Percentiles rank a stretch among this genome's conserved stretches.
Evolutionary conservation across 2,113 vertebrate species (phyloP).

Genomic region (Pedetes capensis): DNA sequence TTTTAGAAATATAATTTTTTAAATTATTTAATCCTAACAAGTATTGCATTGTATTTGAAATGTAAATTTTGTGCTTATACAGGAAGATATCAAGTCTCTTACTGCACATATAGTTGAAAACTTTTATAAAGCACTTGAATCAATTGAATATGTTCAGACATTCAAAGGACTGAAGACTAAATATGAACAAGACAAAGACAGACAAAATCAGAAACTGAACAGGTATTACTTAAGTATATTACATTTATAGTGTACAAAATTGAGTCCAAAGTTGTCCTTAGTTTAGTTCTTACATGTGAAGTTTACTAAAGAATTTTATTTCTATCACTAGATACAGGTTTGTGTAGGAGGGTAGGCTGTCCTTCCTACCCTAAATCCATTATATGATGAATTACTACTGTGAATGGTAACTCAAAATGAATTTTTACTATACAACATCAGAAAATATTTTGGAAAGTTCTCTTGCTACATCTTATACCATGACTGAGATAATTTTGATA

Average conservation of each 20-base stretch:
- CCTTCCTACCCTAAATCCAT: background rate
- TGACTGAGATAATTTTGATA: background rate
- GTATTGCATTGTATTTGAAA: conserved; percentile 44
- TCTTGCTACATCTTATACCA: background rate
- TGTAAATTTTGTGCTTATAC: conserved; percentile 75
- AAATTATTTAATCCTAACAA: conserved; percentile 50
- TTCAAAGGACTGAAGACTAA: conserved; percentile 98
- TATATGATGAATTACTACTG: conserved; percentile 15
- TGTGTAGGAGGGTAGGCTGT: background rate
- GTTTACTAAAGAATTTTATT: conserved; percentile 34
- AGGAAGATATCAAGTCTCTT: conserved; percentile 99
- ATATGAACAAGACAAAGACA: conserved; percentile 97
- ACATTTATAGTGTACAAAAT: conserved; percentile 49
- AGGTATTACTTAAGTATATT: conserved; percentile 84
- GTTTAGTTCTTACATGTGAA: conserved; percentile 32
- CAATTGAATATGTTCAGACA: conserved; percentile 98
- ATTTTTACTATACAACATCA: background rate
- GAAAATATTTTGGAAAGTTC: background rate
- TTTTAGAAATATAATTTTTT: conserved; percentile 45
- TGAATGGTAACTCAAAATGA: background rate
- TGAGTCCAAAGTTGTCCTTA: background rate
- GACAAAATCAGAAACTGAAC: conserved; percentile 95
- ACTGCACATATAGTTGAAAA: conserved; percentile 99
- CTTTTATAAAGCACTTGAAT: conserved; percentile 98
- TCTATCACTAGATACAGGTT: background rate